Evolutionary conservation across 92 coral and sea anemone species (phyloP).

Genomic region (Heteractis magnifica): DNA sequence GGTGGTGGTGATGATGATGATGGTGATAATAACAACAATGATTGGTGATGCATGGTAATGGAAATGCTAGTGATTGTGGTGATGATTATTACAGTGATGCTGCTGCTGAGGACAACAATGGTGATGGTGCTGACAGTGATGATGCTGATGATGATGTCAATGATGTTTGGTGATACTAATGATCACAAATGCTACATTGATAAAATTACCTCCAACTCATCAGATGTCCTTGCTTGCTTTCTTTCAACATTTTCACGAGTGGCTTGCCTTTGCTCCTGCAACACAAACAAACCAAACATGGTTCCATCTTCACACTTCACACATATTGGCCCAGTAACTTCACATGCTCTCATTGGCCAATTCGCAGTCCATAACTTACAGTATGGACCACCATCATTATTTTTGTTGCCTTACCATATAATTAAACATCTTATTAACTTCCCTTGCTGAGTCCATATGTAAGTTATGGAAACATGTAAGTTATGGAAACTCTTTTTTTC

Average conservation of each 20-base stretch:
- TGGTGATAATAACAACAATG: not conserved
- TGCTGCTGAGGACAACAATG: not conserved
- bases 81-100: not conserved
- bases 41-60: not conserved
- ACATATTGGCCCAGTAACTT: not conserved
- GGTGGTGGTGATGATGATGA: not conserved
- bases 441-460: no score
- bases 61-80: not conserved
- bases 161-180: not conserved
- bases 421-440: not conserved
- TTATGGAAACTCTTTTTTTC: no score
- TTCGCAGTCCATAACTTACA: no score
- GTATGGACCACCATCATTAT: no score
- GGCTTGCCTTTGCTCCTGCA: slow-evolving; percentile 95
- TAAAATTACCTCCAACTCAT: slow-evolving; percentile 85
- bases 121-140: not conserved
- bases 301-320: not conserved
- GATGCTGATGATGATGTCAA: not conserved
- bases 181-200: not conserved
- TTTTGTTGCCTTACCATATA: not conserved
- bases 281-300: not conserved
- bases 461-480: no score
- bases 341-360: no score
- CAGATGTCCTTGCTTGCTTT: slow-evolving; percentile 97
- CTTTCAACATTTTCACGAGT: slow-evolving; percentile 96